phyloP scores from a whole-genome alignment of 2,113 vertebrate genomes.

The Prionailurus bengalensis region DNA sequence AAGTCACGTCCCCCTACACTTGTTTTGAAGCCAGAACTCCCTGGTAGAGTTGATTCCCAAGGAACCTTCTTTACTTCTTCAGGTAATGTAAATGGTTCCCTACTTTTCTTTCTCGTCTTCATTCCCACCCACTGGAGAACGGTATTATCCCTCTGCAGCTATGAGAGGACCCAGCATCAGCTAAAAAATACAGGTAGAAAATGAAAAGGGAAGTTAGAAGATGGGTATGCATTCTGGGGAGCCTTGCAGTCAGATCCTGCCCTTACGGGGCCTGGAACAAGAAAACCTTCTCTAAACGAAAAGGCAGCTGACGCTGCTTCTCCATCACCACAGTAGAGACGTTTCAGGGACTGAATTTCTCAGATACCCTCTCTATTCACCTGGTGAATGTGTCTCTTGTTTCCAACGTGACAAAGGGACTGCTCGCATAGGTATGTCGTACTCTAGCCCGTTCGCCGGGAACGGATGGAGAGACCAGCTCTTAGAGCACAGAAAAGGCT shows the following conservation, averaged over 20 bases:
- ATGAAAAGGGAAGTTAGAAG: background rate
- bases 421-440: fast-evolving
- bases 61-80: background rate
- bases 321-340: background rate
- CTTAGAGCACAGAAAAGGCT: background rate
- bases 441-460: background rate
- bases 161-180: background rate
- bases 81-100: background rate
- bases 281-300: background rate
- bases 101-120: background rate
- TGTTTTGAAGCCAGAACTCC: background rate
- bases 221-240: background rate
- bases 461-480: background rate
- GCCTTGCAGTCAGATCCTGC: background rate
- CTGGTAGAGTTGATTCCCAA: background rate
- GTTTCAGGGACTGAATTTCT: background rate
- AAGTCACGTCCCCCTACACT: background rate
- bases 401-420: background rate
- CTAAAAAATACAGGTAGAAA: background rate
- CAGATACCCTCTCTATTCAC: background rate
- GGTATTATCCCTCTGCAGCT: background rate
- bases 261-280: background rate
- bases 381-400: background rate
- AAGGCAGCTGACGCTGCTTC: background rate
- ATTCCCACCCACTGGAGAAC: background rate